Percentiles rank a stretch among this genome's conserved stretches.
Conservation (phyloP, 2,113 vertebrate species). For the Rhinopomastus cyanomelas region DNA sequence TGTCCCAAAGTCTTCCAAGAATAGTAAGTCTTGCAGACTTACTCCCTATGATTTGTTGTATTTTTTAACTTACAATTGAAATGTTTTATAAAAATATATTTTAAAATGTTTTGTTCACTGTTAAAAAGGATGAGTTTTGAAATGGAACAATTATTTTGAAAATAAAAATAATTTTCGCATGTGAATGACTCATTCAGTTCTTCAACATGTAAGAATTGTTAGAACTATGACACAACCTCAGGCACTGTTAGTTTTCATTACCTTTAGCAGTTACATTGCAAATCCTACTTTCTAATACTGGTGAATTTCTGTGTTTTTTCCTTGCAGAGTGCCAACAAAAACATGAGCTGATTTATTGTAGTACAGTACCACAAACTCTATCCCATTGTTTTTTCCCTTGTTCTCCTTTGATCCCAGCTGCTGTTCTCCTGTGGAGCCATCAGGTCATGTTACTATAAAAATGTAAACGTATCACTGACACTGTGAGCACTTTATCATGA, state of each 20-base stretch:
- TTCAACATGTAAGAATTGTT: neutral
- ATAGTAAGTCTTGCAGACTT: neutral
- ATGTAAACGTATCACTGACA: neutral
- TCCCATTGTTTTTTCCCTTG: neutral
- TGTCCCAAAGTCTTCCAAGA: neutral
- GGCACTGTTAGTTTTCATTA: neutral
- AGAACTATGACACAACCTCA: neutral
- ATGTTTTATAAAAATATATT: conserved; percentile 29
- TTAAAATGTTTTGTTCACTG: too few species aligned
- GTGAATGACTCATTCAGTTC: neutral
- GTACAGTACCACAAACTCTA: neutral
- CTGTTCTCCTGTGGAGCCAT: neutral
- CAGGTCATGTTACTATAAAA: neutral
- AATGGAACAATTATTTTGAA: neutral
- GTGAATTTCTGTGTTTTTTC: neutral
- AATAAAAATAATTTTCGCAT: conserved; percentile 7
- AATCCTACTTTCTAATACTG: neutral
- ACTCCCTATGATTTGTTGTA: neutral
- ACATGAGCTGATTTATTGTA: neutral
- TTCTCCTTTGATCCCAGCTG: neutral
- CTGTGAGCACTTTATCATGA: neutral
- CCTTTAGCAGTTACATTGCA: neutral
- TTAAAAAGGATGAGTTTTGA: neutral
- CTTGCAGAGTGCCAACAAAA: neutral
- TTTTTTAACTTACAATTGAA: too few species aligned